Conservation (phyloP, 2,113 vertebrate species). For the Martes martes region DNA sequence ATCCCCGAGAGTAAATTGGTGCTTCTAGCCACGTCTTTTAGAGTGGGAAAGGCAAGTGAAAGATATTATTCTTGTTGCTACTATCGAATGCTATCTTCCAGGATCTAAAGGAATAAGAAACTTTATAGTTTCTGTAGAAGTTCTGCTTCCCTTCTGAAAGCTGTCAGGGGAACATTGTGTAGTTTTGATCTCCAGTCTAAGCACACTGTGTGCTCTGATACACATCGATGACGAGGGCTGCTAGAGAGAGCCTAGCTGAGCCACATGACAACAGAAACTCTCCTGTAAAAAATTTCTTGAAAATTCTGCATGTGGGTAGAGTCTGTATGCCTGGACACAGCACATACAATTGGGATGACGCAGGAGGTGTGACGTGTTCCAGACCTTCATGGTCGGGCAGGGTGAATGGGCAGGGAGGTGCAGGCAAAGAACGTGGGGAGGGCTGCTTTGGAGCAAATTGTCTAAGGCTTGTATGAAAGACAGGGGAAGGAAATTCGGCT, state of each 20-base stretch:
- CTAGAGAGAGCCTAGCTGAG: background rate
- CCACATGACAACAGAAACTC: background rate
- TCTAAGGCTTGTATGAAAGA: background rate
- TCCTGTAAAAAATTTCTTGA: background rate
- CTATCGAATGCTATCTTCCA: background rate
- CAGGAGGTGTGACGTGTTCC: background rate
- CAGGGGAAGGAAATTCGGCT: background rate
- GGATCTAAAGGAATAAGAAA: conserved; percentile 46
- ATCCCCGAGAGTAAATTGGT: background rate
- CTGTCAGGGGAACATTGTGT: background rate
- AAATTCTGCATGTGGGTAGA: background rate
- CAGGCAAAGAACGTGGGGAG: background rate
- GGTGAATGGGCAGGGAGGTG: background rate
- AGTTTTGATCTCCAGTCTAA: conserved; percentile 1
- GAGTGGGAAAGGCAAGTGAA: background rate
- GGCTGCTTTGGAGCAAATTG: too few species aligned
- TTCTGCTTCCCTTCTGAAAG: conserved; percentile 6
- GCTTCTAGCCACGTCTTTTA: conserved; percentile 1
- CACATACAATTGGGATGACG: background rate
- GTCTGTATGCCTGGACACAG: background rate
- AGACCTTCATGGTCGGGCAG: background rate
- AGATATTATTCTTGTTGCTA: background rate
- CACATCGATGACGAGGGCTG: background rate
- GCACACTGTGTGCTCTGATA: background rate
- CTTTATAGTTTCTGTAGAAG: background rate